A percentile compares a stretch with the other conserved stretches of the same genome.
Evolutionary conservation across 2,113 vertebrate genomes (phyloP).

Genomic region (Atrichornis clamosus): DNA sequence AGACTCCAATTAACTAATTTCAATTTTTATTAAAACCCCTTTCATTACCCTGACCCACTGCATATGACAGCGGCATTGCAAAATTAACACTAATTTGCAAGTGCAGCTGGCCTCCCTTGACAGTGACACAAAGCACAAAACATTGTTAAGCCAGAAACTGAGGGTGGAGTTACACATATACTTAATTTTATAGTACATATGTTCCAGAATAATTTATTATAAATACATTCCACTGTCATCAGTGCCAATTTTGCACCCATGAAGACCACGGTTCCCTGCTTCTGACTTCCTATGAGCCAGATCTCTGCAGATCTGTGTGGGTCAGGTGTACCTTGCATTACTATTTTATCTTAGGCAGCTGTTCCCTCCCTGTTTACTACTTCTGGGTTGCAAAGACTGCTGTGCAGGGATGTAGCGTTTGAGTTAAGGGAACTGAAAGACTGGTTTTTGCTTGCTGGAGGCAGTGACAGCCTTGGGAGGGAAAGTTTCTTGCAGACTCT

Average conservation of each 20-base stretch:
- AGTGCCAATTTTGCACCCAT: background rate
- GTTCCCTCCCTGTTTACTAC: background rate
- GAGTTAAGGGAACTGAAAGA: background rate
- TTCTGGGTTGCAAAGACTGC: background rate
- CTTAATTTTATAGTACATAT: background rate
- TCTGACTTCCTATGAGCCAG: background rate
- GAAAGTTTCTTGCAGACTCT: background rate
- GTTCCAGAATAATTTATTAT: background rate
- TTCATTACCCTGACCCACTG: constrained; percentile 9
- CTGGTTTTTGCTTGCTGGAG: background rate
- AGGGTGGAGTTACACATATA: background rate
- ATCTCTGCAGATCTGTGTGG: background rate
- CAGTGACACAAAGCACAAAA: constrained; percentile 9
- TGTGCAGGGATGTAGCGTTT: rapidly evolving
- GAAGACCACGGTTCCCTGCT: background rate
- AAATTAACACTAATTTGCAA: constrained; percentile 27
- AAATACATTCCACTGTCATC: background rate
- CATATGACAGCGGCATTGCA: constrained; percentile 41
- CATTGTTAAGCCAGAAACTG: background rate
- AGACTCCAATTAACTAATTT: background rate
- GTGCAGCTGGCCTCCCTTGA: constrained; percentile 14
- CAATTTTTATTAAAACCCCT: constrained; percentile 21
- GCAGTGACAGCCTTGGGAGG: background rate
- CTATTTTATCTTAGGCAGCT: background rate
- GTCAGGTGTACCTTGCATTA: too few species aligned